phyloP scores from a whole-genome alignment of 2,888 invertebrate genomes.

The Protophormia terraenovae region DNA sequence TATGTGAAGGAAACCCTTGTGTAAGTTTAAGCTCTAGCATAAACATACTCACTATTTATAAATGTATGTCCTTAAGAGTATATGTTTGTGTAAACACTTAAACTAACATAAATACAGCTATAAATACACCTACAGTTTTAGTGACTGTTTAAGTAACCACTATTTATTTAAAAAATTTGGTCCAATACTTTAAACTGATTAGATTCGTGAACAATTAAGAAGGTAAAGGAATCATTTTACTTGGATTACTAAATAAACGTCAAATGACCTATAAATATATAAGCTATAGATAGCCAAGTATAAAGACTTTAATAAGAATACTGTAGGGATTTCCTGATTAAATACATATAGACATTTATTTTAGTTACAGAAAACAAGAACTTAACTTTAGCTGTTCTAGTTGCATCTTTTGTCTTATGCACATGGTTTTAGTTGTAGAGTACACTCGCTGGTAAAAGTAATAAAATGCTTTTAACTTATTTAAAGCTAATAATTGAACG shows the following conservation, averaged over 20 bases:
- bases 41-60: neutral
- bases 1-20: slow-evolving; percentile 5
- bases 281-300: too few relatives aligned
- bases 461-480: neutral
- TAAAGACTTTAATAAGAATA: too few relatives aligned
- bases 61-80: neutral
- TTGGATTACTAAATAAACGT: too few relatives aligned
- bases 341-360: neutral
- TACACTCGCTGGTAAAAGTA: neutral
- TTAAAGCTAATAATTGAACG: neutral
- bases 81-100: neutral
- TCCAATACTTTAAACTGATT: too few relatives aligned
- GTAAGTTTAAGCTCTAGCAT: neutral
- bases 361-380: slow-evolving; percentile 32
- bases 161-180: too few relatives aligned
- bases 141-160: too few relatives aligned
- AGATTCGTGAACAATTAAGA: too few relatives aligned
- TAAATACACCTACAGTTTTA: too few relatives aligned
- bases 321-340: too few relatives aligned
- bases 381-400: neutral
- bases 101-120: neutral
- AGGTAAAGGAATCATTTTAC: too few relatives aligned
- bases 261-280: too few relatives aligned
- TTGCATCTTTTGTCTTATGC: slow-evolving; percentile 13
- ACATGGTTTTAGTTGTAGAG: neutral